A percentile compares a stretch with the other conserved stretches of the same genome.
phyloP scores from a whole-genome alignment of 2,888 invertebrate species.

The Lasius fuliginosus region DNA sequence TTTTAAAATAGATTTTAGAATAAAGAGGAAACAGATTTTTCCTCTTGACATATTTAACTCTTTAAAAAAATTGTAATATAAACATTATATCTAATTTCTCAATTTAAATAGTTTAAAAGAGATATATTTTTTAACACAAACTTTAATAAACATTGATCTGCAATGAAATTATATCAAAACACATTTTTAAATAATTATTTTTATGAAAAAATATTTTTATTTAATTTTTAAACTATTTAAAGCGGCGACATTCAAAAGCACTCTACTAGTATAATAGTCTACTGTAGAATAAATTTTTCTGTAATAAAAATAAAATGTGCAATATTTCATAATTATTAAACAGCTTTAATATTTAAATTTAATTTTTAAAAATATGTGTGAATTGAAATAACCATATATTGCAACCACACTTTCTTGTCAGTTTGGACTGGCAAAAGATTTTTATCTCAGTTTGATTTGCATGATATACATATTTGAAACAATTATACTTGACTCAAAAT shows the following conservation, averaged over 20 bases:
- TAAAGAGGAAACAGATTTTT: neutral
- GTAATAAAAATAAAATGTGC: neutral
- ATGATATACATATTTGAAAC: neutral
- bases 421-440: no score
- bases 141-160: no score
- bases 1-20: neutral
- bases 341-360: neutral
- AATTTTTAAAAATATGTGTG: no score
- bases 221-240: neutral
- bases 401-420: neutral
- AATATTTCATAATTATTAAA: neutral
- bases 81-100: no score
- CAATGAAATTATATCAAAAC: no score
- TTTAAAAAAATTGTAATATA: neutral
- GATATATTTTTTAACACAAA: no score
- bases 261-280: neutral
- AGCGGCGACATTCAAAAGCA: neutral
- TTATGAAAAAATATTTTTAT: no score
- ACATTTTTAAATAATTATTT: no score
- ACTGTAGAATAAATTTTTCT: neutral
- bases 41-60: neutral
- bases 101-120: no score
- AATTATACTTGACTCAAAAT: neutral
- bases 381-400: no score
- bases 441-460: neutral